Conservation (phyloP, 2,797 vertebrate species). For the Buphagus erythrorhynchus region DNA sequence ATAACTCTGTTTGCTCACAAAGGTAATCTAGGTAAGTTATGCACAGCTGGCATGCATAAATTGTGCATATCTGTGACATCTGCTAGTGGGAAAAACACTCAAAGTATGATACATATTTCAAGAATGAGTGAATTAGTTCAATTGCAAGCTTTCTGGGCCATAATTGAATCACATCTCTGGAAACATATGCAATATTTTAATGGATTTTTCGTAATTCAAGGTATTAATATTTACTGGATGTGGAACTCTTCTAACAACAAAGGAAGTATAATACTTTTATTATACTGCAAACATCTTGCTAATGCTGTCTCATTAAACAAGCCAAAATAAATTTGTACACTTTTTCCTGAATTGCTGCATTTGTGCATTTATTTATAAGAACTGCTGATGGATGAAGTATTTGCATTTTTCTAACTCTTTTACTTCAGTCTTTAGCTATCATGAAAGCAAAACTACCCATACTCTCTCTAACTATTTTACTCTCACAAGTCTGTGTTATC, state of each 20-base stretch:
- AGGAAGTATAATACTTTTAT: background rate
- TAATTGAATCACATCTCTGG: slow-evolving; percentile 37
- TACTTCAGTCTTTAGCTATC: background rate
- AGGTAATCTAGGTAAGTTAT: slow-evolving; percentile 67
- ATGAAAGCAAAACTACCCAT: background rate
- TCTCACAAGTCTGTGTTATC: background rate
- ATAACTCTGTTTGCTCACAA: slow-evolving; percentile 62
- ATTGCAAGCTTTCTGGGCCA: slow-evolving; percentile 44
- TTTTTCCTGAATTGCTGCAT: background rate
- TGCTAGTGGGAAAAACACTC: slow-evolving; percentile 66
- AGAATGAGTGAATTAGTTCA: slow-evolving; percentile 59
- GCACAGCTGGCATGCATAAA: slow-evolving; percentile 75
- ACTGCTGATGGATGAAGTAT: background rate
- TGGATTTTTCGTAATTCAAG: slow-evolving; percentile 19
- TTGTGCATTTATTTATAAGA: background rate
- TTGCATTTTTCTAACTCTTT: background rate
- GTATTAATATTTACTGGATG: slow-evolving; percentile 38
- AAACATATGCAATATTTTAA: slow-evolving; percentile 39
- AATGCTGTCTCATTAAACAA: background rate
- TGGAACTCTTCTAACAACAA: background rate
- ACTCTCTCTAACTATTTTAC: background rate
- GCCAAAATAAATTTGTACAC: background rate
- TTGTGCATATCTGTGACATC: slow-evolving; percentile 72
- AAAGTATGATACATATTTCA: slow-evolving; percentile 52
- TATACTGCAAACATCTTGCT: background rate